Percentiles rank a stretch among this genome's conserved stretches.
Conservation (phyloP, 1,140 invertebrate species). For the Cyrtorhinus lividipennis region DNA sequence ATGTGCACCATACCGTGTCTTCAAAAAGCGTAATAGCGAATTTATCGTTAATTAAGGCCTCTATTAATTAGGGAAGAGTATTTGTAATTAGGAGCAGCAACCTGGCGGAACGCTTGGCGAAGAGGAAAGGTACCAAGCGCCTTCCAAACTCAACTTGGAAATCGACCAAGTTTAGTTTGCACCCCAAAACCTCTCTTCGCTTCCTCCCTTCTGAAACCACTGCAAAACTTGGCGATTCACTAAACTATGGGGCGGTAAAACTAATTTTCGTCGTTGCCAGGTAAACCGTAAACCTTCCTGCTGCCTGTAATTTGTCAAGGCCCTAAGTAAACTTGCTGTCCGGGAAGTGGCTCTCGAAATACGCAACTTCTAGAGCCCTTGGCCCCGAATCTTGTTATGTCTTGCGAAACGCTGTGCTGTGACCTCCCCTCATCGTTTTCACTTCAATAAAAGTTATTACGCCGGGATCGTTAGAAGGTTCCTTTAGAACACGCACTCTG, state of each 20-base stretch:
- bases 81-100: constrained; percentile 2
- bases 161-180: not conserved
- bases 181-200: too few species aligned
- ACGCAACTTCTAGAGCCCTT: not conserved
- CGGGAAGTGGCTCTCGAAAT: not conserved
- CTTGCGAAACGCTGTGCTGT: too few species aligned
- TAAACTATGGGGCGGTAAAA: not conserved
- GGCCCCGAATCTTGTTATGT: not conserved
- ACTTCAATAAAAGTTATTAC: too few species aligned
- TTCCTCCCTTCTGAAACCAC: not conserved
- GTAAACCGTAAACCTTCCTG: not conserved
- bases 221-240: not conserved
- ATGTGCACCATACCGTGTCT: not conserved
- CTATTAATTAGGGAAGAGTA: constrained; percentile 15
- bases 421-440: too few species aligned
- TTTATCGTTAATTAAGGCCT: constrained; percentile 17
- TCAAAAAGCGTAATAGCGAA: constrained; percentile 15
- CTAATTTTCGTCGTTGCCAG: constrained; percentile 3
- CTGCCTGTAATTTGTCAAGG: not conserved
- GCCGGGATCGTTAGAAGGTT: too few species aligned
- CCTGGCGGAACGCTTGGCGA: not conserved
- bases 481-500: too few species aligned
- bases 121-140: not conserved
- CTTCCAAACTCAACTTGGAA: not conserved
- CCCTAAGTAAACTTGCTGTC: not conserved